Evolutionary conservation across 2,797 vertebrate species (phyloP).

Genomic region (Lacerta viridis): DNA sequence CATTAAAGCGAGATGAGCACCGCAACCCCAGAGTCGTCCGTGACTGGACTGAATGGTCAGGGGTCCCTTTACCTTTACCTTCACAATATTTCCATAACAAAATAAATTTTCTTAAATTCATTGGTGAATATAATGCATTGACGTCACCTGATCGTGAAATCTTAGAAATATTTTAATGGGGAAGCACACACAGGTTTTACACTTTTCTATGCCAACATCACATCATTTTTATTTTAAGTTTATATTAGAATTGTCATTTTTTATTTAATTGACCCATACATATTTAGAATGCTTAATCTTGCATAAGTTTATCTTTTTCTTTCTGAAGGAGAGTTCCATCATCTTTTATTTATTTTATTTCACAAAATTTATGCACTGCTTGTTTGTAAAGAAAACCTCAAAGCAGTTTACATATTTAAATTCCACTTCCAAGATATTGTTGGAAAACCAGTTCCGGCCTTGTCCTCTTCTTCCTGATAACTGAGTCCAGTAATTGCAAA

Average conservation of each 20-base stretch:
- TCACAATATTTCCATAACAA: background rate
- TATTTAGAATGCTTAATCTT: background rate
- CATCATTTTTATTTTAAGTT: background rate
- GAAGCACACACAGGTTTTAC: background rate
- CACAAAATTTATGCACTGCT: background rate
- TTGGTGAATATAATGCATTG: background rate
- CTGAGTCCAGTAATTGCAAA: slow-evolving; percentile 54
- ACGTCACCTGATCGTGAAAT: background rate
- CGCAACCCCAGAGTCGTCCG: no score
- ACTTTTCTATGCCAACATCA: background rate
- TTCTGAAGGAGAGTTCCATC: background rate
- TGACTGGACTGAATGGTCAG: no score
- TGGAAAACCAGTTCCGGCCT: slow-evolving; percentile 6
- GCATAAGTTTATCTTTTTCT: background rate
- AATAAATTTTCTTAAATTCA: background rate
- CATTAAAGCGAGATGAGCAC: no score
- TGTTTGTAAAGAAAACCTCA: no score
- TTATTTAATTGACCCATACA: background rate
- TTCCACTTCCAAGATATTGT: slow-evolving; percentile 42
- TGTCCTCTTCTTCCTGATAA: slow-evolving; percentile 33
- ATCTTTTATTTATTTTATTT: background rate
- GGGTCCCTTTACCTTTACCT: background rate
- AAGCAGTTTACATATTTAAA: background rate
- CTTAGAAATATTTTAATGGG: background rate
- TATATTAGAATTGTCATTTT: background rate